Percentiles rank a stretch among this genome's conserved stretches.
phyloP scores from a whole-genome alignment of 2,113 vertebrate genomes.

The Tachycineta bicolor region DNA sequence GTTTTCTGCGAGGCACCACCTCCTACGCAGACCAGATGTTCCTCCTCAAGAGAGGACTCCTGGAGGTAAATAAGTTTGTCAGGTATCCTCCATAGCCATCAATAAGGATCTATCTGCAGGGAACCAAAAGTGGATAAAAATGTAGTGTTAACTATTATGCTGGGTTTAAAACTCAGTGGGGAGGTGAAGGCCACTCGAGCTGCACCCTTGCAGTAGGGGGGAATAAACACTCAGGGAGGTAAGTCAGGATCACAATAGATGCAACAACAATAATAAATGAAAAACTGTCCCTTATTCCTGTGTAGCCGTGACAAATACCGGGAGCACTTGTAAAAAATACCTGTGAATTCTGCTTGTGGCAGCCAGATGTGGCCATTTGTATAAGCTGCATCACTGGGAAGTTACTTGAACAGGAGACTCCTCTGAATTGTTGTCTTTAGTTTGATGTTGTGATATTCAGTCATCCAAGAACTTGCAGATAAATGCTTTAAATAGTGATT shows the following conservation, averaged over 20 bases:
- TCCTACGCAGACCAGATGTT: conserved; percentile 99
- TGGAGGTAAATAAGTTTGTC: conserved; percentile 82
- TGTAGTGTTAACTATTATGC: neutral
- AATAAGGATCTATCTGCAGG: neutral
- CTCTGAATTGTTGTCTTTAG: neutral
- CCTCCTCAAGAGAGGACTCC: conserved; percentile 92
- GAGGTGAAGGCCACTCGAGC: neutral
- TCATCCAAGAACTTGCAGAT: neutral
- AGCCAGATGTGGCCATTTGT: neutral
- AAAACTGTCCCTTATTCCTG: neutral
- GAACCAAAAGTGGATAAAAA: neutral
- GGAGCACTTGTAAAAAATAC: neutral
- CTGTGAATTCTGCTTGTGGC: neutral
- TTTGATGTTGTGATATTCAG: neutral
- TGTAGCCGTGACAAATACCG: neutral
- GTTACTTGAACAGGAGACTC: neutral
- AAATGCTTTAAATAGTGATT: neutral
- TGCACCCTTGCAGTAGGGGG: neutral
- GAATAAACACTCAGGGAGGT: neutral
- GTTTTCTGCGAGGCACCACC: conserved; percentile 95
- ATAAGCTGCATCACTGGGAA: neutral
- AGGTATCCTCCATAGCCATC: neutral
- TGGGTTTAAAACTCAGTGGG: neutral
- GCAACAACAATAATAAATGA: neutral
- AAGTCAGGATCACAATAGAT: neutral